Conservation (phyloP, 2,888 invertebrate genomes). For the Electrophaes corylata region DNA sequence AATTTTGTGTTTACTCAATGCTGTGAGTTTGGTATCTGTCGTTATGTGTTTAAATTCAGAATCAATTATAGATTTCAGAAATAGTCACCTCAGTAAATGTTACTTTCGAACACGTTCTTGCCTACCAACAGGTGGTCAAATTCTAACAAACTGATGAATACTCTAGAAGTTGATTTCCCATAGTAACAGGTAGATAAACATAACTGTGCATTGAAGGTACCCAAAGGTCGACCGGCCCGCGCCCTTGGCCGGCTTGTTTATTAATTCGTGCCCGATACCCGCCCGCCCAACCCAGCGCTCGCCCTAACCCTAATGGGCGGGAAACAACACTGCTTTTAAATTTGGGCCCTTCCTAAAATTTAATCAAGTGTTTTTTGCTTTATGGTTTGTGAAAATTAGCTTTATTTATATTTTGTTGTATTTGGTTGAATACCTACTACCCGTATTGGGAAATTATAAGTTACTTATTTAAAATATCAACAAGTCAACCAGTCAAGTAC, state of each 20-base stretch:
- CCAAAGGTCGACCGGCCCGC: constrained; percentile 66
- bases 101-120: not conserved
- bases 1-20: not conserved
- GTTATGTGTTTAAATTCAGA: too few relatives aligned
- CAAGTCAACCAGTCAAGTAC: too few relatives aligned
- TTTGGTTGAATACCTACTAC: too few relatives aligned
- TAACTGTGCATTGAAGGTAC: constrained; percentile 63
- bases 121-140: not conserved
- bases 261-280: constrained; percentile 76
- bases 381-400: constrained; percentile 59
- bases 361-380: constrained; percentile 69
- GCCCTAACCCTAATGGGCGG: constrained; percentile 74
- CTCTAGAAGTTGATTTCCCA: constrained; percentile 1
- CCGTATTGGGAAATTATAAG: too few relatives aligned
- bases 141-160: not conserved
- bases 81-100: too few relatives aligned
- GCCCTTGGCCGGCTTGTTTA: constrained; percentile 80
- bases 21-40: too few relatives aligned
- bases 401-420: constrained; percentile 20
- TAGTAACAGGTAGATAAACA: constrained; percentile 53
- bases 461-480: too few relatives aligned
- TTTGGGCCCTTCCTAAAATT: constrained; percentile 67
- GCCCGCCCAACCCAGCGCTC: constrained; percentile 61
- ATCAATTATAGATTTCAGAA: too few relatives aligned
- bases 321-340: constrained; percentile 76